Conservation (phyloP, 2,797 vertebrate species). For the Neosilurus hyrtlii region DNA sequence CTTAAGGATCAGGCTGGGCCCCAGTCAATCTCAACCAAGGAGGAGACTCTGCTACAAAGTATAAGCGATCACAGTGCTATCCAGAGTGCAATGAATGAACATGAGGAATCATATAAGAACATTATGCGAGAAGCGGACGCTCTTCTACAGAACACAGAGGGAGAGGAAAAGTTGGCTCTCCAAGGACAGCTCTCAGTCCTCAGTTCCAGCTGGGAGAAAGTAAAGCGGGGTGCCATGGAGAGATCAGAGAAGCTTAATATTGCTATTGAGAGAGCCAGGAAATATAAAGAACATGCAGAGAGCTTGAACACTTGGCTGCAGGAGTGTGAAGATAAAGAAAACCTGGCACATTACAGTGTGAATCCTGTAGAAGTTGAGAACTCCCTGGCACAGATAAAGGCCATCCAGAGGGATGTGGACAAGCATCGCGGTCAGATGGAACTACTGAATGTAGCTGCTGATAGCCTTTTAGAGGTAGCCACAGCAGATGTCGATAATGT, state of each 20-base stretch:
- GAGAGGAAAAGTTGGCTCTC: slow-evolving; percentile 83
- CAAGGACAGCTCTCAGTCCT: slow-evolving; percentile 84
- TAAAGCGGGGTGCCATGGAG: slow-evolving; percentile 79
- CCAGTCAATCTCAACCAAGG: slow-evolving; percentile 77
- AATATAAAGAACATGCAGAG: slow-evolving; percentile 82
- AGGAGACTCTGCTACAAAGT: slow-evolving; percentile 74
- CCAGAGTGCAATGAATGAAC: slow-evolving; percentile 70
- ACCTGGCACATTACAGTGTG: slow-evolving; percentile 72
- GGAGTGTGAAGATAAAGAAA: slow-evolving; percentile 77
- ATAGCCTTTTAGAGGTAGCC: slow-evolving; percentile 81
- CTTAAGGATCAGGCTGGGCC: slow-evolving; percentile 78
- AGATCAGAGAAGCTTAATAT: slow-evolving; percentile 78
- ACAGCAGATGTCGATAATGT: slow-evolving; percentile 80
- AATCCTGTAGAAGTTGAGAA: slow-evolving; percentile 77
- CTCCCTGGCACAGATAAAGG: slow-evolving; percentile 79
- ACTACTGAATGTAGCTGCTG: slow-evolving; percentile 80
- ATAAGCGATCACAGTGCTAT: slow-evolving; percentile 81
- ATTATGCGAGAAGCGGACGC: slow-evolving; percentile 84
- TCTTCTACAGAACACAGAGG: slow-evolving; percentile 86
- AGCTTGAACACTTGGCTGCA: slow-evolving; percentile 83
- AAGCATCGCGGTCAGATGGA: slow-evolving; percentile 87
- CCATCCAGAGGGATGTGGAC: slow-evolving; percentile 89
- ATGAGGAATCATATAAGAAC: slow-evolving; percentile 78
- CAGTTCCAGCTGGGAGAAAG: slow-evolving; percentile 83
- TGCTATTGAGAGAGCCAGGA: slow-evolving; percentile 81